Evolutionary conservation across 2,113 vertebrate species (phyloP).

Genomic region (Amazona guildingii): DNA sequence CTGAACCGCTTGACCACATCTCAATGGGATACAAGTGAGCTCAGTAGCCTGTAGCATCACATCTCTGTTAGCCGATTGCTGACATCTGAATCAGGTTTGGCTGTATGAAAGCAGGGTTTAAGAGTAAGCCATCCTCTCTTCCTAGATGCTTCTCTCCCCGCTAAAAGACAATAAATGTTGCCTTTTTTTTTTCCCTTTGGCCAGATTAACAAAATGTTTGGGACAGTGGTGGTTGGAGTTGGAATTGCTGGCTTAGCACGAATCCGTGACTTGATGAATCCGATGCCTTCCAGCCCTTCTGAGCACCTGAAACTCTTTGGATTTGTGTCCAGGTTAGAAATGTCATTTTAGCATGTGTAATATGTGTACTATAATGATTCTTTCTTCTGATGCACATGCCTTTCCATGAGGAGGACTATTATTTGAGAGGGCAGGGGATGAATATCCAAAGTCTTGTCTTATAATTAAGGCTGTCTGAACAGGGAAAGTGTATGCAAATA

Average conservation of each 20-base stretch:
- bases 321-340: slow-evolving; percentile 89
- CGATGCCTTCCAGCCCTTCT: slow-evolving; percentile 76
- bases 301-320: slow-evolving; percentile 81
- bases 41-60: neutral
- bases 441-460: neutral
- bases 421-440: neutral
- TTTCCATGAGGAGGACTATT: neutral
- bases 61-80: neutral
- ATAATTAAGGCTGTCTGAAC: neutral
- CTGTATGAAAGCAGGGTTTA: neutral
- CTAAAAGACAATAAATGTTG: neutral
- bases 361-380: neutral
- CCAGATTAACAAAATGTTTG: slow-evolving; percentile 81
- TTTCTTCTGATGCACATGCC: neutral
- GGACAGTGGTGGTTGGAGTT: slow-evolving; percentile 87
- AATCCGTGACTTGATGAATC: slow-evolving; percentile 83
- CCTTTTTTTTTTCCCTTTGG: neutral
- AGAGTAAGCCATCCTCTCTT: neutral
- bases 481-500: neutral
- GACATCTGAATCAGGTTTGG: neutral
- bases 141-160: neutral
- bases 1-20: neutral
- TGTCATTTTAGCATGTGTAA: neutral
- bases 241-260: slow-evolving; percentile 86
- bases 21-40: neutral